These are phyloP conservation scores for Phymanthus crucifer DNA, from an alignment of 92 coral and sea anemone genomes.

Conservation along the genomic window DNA sequence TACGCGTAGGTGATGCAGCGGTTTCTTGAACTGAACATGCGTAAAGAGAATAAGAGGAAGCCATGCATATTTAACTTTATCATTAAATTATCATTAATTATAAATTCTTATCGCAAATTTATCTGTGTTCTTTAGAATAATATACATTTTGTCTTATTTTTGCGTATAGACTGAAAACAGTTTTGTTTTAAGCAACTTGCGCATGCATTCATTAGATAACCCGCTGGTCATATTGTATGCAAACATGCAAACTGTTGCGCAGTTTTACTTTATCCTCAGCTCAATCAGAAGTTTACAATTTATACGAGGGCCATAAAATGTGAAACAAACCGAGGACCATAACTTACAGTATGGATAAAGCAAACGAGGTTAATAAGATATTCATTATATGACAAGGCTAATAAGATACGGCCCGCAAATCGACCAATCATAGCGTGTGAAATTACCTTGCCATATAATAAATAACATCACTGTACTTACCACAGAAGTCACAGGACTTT, in stretches of 20 bases:
- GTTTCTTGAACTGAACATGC: neutral
- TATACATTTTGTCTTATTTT: no score
- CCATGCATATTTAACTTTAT: neutral
- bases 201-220: neutral
- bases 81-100: neutral
- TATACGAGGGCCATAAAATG: neutral
- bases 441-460: no score
- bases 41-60: neutral
- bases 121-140: neutral
- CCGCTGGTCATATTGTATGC: neutral
- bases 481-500: conserved; percentile 55
- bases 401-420: no score
- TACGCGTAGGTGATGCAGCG: neutral
- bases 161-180: neutral
- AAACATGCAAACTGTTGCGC: no score
- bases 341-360: no score
- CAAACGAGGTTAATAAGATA: no score
- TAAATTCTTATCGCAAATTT: neutral
- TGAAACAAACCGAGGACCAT: no score
- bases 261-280: no score
- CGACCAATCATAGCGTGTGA: no score
- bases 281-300: neutral
- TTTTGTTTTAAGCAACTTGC: neutral
- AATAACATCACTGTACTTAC: conserved; percentile 22
- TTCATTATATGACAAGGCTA: no score